Evolutionary conservation across 2,888 invertebrate genomes (phyloP).

Genomic region (Drosophila mulleri): DNA sequence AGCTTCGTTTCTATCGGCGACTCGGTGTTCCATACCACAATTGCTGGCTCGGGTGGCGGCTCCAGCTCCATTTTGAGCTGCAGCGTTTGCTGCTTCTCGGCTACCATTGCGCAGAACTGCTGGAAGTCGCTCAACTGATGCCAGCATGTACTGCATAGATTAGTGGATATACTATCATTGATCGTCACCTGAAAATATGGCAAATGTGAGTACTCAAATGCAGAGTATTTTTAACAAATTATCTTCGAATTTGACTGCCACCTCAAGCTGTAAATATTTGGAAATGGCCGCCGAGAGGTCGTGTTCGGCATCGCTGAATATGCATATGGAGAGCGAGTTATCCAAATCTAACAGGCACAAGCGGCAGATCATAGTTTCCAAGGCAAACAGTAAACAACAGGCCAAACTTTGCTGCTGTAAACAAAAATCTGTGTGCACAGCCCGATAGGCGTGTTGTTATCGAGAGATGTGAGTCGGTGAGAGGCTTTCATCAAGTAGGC

Average conservation of each 20-base stretch:
- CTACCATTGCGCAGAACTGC: constrained; percentile 67
- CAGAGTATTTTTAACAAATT: neutral
- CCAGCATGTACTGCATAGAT: constrained; percentile 62
- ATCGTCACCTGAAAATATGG: constrained; percentile 43
- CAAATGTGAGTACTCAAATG: neutral
- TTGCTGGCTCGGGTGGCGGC: constrained; percentile 61
- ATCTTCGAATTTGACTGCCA: constrained; percentile 21
- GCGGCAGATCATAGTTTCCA: constrained; percentile 69
- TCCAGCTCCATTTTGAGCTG: constrained; percentile 61
- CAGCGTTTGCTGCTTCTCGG: constrained; percentile 62
- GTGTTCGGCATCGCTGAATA: constrained; percentile 49
- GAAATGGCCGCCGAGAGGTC: constrained; percentile 54
- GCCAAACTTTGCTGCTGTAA: constrained; percentile 17
- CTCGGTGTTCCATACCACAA: constrained; percentile 57
- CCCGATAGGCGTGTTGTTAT: constrained; percentile 22
- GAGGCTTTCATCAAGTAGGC: constrained; percentile 9
- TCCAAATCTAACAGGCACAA: constrained; percentile 66
- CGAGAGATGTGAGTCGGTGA: constrained; percentile 17
- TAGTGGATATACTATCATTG: constrained; percentile 63
- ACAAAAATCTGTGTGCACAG: constrained; percentile 12
- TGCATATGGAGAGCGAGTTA: constrained; percentile 36
- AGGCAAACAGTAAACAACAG: constrained; percentile 10
- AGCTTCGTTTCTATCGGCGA: constrained; percentile 55
- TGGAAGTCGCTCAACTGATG: constrained; percentile 58
- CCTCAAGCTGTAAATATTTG: constrained; percentile 48